Evolutionary conservation across 2,888 invertebrate species (phyloP), one percentile per base, ranked within the genome.

Genomic region (Agriopis marginaria): DNA sequence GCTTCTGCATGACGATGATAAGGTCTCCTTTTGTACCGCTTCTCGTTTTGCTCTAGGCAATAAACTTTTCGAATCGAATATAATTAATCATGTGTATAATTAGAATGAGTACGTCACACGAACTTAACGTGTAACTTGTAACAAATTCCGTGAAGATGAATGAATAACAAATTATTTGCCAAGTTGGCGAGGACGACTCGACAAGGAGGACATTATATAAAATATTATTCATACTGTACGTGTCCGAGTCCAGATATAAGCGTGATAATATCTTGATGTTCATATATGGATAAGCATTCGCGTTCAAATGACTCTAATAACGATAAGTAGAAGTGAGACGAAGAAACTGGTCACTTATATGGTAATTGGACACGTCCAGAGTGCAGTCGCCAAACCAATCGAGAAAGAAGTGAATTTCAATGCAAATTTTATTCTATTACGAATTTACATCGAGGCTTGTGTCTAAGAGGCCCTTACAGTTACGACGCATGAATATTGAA

Each of bases 371-470:
- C 71, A 71, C 68, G 72, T 64, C 53, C 51, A 56, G 49, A 60
- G 62, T 64, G 63, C 61, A 72, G 63, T 71, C 66, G 72, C 66
- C 68, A 70, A 72, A 76, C 74, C 63, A 72, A 80, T 77, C 75
- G 69, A 53, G 76, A 78, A 78, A 78, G 74, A 71, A 77, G 63
- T 74, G 68, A 74, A 79, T 82, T 80, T 75, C 74, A 76, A 82
- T 82, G 79, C 76, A 80, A 81, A 82, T 80, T 77, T 73, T 62
- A 71, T 77, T 76, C 75, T 77, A 79, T 77, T 81, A 80, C 76
- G 68, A 75, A 75, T 77, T 79, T 77, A 75, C 75, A 70, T 72
- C 75, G 70, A 75, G 76, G 77, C 79, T 77, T 79, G 79, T 81
- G 80, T 77, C 76, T 73, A 78, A 77, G 74, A 78, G 81, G 73